Evolutionary conservation across 2,888 invertebrate species (phyloP).

Genomic region (Clepsis dumicolana): DNA sequence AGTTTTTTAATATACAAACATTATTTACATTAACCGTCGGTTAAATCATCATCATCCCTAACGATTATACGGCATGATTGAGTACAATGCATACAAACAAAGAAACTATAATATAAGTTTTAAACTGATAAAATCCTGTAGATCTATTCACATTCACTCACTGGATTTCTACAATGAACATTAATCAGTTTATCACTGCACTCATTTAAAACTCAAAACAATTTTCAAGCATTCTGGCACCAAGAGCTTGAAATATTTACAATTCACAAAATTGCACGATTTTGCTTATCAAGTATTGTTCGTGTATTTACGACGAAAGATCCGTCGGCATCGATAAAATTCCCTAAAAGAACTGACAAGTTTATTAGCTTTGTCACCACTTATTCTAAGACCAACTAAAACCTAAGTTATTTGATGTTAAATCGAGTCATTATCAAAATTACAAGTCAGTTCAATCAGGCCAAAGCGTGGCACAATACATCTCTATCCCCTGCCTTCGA

Average conservation of each 20-base stretch:
- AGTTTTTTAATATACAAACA: conserved; percentile 73
- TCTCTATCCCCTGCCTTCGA: conserved; percentile 72
- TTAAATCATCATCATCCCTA: conserved; percentile 55
- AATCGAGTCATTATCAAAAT: conserved; percentile 36
- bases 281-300: conserved; percentile 31
- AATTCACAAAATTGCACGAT: conserved; percentile 49
- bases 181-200: conserved; percentile 29
- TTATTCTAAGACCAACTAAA: conserved; percentile 17
- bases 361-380: conserved; percentile 19
- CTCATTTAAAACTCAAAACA: conserved; percentile 36
- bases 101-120: conserved; percentile 48
- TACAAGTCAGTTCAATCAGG: conserved; percentile 43
- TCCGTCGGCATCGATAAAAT: conserved; percentile 38
- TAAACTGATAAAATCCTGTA: conserved; percentile 51
- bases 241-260: conserved; percentile 66
- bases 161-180: conserved; percentile 33
- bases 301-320: conserved; percentile 40
- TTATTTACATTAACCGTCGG: conserved; percentile 68
- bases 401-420: conserved; percentile 24
- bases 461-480: conserved; percentile 66
- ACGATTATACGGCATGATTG: conserved; percentile 57
- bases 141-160: conserved; percentile 41
- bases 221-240: conserved; percentile 61
- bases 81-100: conserved; percentile 54
- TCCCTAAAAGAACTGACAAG: conserved; percentile 34